A percentile compares a stretch with the other conserved stretches of the same genome.
Conservation (phyloP, 64 coral and sea anemone genomes). For the Montipora sp. region DNA sequence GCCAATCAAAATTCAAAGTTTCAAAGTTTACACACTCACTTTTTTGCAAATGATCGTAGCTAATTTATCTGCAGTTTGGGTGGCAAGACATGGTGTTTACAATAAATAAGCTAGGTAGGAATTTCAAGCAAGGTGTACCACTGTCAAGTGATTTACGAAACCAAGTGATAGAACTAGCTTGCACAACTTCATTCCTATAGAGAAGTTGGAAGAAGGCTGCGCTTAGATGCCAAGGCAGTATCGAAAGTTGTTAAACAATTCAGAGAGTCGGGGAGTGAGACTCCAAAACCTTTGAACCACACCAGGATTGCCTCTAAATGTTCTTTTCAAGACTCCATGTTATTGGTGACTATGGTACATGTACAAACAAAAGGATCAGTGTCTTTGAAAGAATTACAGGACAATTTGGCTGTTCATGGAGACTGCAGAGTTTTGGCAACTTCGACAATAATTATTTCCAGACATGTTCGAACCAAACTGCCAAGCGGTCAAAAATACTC, state of each 20-base stretch:
- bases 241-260: slow-evolving; percentile 18
- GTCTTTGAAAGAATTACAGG: slow-evolving; percentile 38
- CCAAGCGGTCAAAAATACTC: background rate
- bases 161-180: slow-evolving; percentile 27
- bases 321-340: slow-evolving; percentile 46
- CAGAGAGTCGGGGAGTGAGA: background rate
- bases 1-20: too few species aligned
- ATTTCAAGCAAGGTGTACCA: background rate
- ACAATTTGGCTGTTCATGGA: slow-evolving; percentile 34
- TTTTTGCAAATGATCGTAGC: too few species aligned
- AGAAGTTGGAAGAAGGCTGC: background rate
- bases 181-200: background rate
- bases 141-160: background rate
- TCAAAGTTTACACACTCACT: too few species aligned
- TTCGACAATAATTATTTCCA: slow-evolving; percentile 26
- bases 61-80: too few species aligned
- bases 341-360: slow-evolving; percentile 51
- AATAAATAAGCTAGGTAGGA: too few species aligned
- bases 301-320: slow-evolving; percentile 37
- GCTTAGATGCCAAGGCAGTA: background rate
- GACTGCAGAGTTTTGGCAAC: slow-evolving; percentile 10
- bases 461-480: slow-evolving; percentile 4
- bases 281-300: slow-evolving; percentile 22
- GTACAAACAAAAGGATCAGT: slow-evolving; percentile 34
- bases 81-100: too few species aligned